Evolutionary conservation across 2,888 invertebrate genomes (phyloP).

Genomic region (Leptopilina syphax): DNA sequence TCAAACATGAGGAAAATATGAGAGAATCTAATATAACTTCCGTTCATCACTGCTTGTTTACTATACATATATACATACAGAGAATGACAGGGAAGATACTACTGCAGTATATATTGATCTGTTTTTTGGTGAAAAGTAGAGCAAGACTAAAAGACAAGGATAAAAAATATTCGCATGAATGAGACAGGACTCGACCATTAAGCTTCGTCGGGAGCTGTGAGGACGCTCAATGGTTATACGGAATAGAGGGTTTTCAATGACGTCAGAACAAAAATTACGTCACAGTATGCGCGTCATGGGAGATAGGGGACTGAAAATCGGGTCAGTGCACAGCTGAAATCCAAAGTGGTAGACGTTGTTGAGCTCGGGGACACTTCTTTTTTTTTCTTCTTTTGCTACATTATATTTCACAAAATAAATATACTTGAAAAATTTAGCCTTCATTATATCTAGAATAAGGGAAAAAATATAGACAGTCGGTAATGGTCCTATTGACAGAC

Average conservation of each 20-base stretch:
- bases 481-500: too few species aligned
- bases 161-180: constrained; percentile 68
- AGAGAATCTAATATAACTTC: constrained; percentile 6
- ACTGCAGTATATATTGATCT: constrained; percentile 35
- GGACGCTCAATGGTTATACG: constrained; percentile 68
- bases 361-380: neutral
- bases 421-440: too few species aligned
- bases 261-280: constrained; percentile 67
- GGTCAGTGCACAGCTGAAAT: constrained; percentile 64
- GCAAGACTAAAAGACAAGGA: constrained; percentile 40
- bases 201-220: constrained; percentile 58
- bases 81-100: neutral
- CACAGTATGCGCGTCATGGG: constrained; percentile 64
- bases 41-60: constrained; percentile 2
- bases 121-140: constrained; percentile 32
- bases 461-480: too few species aligned
- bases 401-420: too few species aligned
- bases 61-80: neutral
- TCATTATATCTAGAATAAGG: too few species aligned
- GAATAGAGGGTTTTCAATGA: constrained; percentile 62
- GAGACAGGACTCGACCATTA: constrained; percentile 70
- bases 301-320: constrained; percentile 60
- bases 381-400: neutral
- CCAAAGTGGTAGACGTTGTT: neutral
- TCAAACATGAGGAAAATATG: neutral